Evolutionary conservation across 2,797 vertebrate species (phyloP), one percentile per base, ranked within the genome.

Genomic region (Eulemur rubriventer): DNA sequence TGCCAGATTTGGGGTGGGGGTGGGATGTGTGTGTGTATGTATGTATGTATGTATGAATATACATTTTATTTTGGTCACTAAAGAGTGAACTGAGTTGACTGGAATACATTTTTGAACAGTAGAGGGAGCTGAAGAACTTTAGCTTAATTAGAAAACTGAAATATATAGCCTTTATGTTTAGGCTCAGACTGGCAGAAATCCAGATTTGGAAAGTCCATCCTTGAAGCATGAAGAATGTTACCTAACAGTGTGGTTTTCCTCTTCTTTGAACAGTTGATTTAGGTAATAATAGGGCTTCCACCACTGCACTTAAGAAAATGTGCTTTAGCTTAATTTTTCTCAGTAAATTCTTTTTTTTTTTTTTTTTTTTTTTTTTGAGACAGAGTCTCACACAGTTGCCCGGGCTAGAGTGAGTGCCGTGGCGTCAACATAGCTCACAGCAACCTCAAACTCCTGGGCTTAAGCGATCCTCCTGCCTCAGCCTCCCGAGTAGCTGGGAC

Each of bases 91-190:
- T 75, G 76, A 67, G 4, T 7, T 46, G 83, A 93, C 70, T 90
- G n/a, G 80, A 78, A 33, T 92, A 93, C 55, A 50, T 78, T 87
- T 94, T 82, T 96, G 79, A 96, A 94, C 97, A 97, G 95, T 91
- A 97, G 96, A 96, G 96, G 97, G 96, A 90, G 92, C 95, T 3
- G 6, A 76, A 97, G 78, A 55, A 93, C 81, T 96, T 93, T 38
- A 82, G 4, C 41, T 70, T 93, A 73, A 55, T 72, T 83, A 30
- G 48, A 78, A 94, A 93, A 80, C 30, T 80, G 76, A 92, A 89
- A 73, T 93, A 35, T 52, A 86, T 41, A n/a, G 24, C 33, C 52
- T 59, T 72, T 41, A 6, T 35, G 14, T 93, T 91, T 87, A 88
- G 52, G 35, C 11, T 88, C 72, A 79, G 3, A 82, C 16, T 89